Conservation (phyloP, 2,888 invertebrate genomes). For the Cecidostiba fungosa region DNA sequence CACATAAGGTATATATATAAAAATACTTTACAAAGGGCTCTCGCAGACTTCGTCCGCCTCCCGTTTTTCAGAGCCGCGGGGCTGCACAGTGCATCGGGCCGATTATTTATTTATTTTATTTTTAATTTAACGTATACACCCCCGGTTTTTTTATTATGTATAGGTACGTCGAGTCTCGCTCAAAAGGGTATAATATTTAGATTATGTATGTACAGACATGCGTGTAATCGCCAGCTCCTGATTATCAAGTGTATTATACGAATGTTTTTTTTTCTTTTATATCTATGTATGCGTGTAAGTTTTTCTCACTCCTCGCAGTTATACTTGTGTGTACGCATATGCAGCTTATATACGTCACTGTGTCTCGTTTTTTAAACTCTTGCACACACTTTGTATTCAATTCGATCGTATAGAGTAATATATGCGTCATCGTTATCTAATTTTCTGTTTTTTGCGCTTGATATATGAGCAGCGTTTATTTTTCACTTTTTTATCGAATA, state of each 20-base stretch:
- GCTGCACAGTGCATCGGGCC: conserved; percentile 44
- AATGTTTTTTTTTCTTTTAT: conserved; percentile 13
- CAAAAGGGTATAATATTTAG: conserved; percentile 50
- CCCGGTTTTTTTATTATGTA: background rate
- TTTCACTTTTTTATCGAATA: conserved; percentile 34
- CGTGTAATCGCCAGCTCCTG: background rate
- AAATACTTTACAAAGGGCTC: conserved; percentile 64
- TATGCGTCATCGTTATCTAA: conserved; percentile 17
- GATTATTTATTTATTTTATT: conserved; percentile 18
- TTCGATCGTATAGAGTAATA: conserved; percentile 6
- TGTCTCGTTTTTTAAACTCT: background rate
- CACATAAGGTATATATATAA: conserved; percentile 60
- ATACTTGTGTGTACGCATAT: conserved; percentile 28
- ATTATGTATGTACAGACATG: conserved; percentile 55
- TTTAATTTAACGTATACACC: conserved; percentile 12
- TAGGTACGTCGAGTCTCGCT: conserved; percentile 46
- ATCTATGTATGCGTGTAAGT: conserved; percentile 33
- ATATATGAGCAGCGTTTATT: conserved; percentile 33
- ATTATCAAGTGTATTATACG: conserved; percentile 28
- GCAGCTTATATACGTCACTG: conserved; percentile 22
- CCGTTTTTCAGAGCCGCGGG: conserved; percentile 32
- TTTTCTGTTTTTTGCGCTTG: conserved; percentile 18
- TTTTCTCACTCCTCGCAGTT: conserved; percentile 43
- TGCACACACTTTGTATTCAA: conserved; percentile 34
- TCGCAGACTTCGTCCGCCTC: conserved; percentile 36